Evolutionary conservation across 2,113 vertebrate species (phyloP), one percentile per base, ranked within the genome.

Genomic region (Ptilonorhynchus violaceus): DNA sequence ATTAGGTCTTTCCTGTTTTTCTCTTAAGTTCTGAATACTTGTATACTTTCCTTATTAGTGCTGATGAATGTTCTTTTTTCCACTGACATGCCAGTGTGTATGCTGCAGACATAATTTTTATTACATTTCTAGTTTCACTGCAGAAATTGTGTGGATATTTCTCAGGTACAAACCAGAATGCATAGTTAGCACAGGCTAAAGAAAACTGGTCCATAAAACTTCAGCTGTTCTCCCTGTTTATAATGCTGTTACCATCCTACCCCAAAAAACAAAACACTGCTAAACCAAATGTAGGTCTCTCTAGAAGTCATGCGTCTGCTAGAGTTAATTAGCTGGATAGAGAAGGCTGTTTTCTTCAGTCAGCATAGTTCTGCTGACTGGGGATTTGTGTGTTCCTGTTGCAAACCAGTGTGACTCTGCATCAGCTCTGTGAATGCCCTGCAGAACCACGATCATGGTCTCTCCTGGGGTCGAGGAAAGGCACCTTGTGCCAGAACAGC

Each of bases 1-100:
- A 91, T 96, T 87, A 96, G 47, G 37, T 62, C 53, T 95, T 97
- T 95, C 89, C 95, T 96, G 94, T 91, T 96, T 96, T 91, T 81
- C 60, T 78, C 58, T 30, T 31, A n/a, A 76, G 59, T 92, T 74
- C 67, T 86, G 67, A 86, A 74, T 91, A 58, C 59, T 95, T 66
- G 44, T 89, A 21, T 72, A 33, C 74, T 95, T 94, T 81, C 75
- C 67, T 58, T 86, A 33, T 63, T 86, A 76, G 28, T 37, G 47
- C 37, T 68, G 56, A 89, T 64, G 56, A 74, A 44, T 75, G 68
- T 59, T 85, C 6, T 25, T 87, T 94, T 94, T 93, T 50, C 31
- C 60, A 92, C 73, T 85, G 68, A 42, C 39, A 66, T 60, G 35
- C 42, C 47, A 59, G 22, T 39, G 10, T 21, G 15, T 53, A 9